Conservation (phyloP, 2,113 vertebrate species). For the Ovis canadensis region DNA sequence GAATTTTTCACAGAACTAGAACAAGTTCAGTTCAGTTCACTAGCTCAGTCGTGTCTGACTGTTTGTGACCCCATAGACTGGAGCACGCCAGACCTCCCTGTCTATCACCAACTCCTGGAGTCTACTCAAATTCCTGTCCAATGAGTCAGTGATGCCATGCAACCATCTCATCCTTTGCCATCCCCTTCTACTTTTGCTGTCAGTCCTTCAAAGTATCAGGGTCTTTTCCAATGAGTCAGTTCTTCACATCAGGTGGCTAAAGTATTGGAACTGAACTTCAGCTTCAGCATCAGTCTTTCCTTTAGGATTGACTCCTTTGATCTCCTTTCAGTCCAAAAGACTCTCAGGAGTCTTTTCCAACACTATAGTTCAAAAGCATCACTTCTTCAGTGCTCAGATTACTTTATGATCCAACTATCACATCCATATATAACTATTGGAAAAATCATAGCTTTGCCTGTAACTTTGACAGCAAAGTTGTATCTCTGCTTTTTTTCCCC, state of each 20-base stretch:
- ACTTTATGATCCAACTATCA: neutral
- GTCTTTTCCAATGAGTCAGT: neutral
- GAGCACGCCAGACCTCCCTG: rapidly evolving
- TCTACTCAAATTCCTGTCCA: neutral
- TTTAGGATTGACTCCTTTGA: neutral
- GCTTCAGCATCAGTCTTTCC: neutral
- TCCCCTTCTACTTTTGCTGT: neutral
- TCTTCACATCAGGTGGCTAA: neutral
- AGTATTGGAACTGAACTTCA: neutral
- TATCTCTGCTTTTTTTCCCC: neutral
- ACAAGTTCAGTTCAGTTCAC: neutral
- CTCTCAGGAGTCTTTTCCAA: neutral
- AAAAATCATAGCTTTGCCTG: neutral
- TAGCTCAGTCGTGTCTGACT: rapidly evolving
- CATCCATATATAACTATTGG: neutral
- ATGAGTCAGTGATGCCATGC: neutral
- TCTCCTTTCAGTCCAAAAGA: neutral
- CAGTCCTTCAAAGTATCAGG: neutral
- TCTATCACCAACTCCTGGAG: neutral
- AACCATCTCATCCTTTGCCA: neutral
- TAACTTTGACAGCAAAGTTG: neutral
- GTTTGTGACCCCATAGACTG: neutral
- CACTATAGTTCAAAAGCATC: neutral
- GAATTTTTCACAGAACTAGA: neutral
- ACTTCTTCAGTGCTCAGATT: neutral